Evolutionary conservation across 2,888 invertebrate genomes (phyloP).

Genomic region (Mythimna lalbum): DNA sequence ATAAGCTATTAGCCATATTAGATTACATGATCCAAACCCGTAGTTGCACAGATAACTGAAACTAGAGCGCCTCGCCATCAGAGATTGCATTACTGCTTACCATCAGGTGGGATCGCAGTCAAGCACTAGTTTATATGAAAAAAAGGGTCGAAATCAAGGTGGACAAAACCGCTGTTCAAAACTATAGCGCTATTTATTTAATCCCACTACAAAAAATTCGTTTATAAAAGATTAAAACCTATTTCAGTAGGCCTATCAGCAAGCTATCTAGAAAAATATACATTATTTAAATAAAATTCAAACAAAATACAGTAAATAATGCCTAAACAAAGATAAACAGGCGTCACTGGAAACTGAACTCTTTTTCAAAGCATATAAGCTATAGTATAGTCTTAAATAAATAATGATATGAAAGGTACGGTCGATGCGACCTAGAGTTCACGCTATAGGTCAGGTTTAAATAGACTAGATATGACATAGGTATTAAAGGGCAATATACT

Average conservation of each 20-base stretch:
- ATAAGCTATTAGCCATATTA: too few relatives aligned
- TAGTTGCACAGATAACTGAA: too few relatives aligned
- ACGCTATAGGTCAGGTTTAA: constrained; percentile 38
- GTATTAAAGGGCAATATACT: constrained; percentile 32
- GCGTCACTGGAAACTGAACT: constrained; percentile 6
- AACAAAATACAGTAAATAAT: neutral
- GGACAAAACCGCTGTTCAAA: neutral
- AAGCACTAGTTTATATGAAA: too few relatives aligned
- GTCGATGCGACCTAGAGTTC: constrained; percentile 27
- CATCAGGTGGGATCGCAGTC: too few relatives aligned
- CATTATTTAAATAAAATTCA: constrained; percentile 1
- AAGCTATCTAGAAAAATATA: neutral
- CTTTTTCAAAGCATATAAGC: constrained; percentile 2
- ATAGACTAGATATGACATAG: constrained; percentile 27
- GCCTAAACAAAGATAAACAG: constrained; percentile 2
- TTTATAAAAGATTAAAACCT: neutral
- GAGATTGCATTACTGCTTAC: too few relatives aligned
- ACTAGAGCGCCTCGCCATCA: too few relatives aligned
- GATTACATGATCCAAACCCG: too few relatives aligned
- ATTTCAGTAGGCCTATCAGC: neutral
- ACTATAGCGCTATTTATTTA: neutral
- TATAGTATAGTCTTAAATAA: neutral
- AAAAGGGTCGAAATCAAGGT: neutral
- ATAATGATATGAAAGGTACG: constrained; percentile 11
- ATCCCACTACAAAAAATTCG: neutral